Base-by-base conservation (phyloP, 2,113 vertebrate species). In the Megalops atlanticus region DNA sequence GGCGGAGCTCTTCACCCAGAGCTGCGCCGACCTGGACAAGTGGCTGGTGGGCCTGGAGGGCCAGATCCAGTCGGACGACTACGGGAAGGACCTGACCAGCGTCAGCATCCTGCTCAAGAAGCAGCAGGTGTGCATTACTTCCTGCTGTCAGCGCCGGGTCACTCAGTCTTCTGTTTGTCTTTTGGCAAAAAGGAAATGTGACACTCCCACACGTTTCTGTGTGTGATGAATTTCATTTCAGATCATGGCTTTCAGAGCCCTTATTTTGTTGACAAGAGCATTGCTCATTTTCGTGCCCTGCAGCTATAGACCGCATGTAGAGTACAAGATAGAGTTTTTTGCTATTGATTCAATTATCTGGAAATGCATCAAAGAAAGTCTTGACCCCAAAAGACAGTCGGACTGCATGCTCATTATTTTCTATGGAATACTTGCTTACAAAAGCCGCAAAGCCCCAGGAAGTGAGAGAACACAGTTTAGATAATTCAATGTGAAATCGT, bases 61-160 rank as follows among this genome's bases (percentile, higher is more conserved):
- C n/a, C 97, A 99, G 89, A 97, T 98, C 85, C 96, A 97, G 79
- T 99, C 98, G 0, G 97, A 99, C 0, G 98, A 99, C 90, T 97
- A 97, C 0, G 98, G 98, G 82, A 99, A 99, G 84, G 98, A 99
- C 85, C 95, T 99, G 86, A 99, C 98, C 88, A 98, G 97, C 0
- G 97, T 99, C 88, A 99, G 95, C 92, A 99, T 99, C 88, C 93
- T 99, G 77, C 94, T 99, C 69, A 99, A 99, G 86, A 99, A 98
- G 77, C 98, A 99, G 77, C 97, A 99, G 96, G 97, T 96, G 52
- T 0, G 69, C 69, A 31, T 38, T 33, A 7, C 8, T 31, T 8
- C 6, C 24, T 52, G 33, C 38, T n/a, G n/a, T 39, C 33, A 40
- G 21, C 58, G 7, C 1, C 21, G 15, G 7, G n/a, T n/a, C n/a